Evolutionary conservation across 2,888 invertebrate species (phyloP).

Genomic region (Amblyjoppa proteus): DNA sequence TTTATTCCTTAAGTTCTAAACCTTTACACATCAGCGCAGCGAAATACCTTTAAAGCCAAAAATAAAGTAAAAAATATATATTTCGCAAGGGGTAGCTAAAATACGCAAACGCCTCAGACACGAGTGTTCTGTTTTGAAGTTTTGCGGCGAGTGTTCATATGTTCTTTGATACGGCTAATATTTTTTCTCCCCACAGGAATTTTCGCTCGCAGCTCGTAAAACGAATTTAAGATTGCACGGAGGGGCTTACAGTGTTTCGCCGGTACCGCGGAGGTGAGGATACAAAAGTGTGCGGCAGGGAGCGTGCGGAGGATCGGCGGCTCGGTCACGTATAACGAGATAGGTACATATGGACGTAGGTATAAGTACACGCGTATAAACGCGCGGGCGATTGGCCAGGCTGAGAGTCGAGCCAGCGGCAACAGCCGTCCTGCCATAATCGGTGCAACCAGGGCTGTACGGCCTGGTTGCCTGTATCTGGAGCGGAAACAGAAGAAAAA

Average conservation of each 20-base stretch:
- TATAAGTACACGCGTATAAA: slow-evolving; percentile 41
- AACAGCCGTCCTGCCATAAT: slow-evolving; percentile 72
- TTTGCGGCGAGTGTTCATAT: not conserved
- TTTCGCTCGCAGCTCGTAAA: not conserved
- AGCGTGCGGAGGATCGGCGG: slow-evolving; percentile 4
- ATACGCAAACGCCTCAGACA: no score
- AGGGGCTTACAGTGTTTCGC: not conserved
- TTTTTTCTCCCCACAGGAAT: not conserved
- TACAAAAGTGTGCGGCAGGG: slow-evolving; percentile 12
- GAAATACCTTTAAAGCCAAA: no score
- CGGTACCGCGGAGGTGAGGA: not conserved
- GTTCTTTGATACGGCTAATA: not conserved
- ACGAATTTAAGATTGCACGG: not conserved
- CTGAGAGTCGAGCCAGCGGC: slow-evolving; percentile 67
- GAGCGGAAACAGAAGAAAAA: slow-evolving; percentile 83
- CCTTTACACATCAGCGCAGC: no score
- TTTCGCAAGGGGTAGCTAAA: no score
- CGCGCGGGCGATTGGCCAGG: slow-evolving; percentile 43
- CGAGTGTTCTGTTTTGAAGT: no score
- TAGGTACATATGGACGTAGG: slow-evolving; percentile 25
- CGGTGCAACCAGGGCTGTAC: slow-evolving; percentile 72
- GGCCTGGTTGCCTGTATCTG: slow-evolving; percentile 82
- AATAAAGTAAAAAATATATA: no score
- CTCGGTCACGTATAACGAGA: slow-evolving; percentile 36
- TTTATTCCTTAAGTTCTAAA: no score